These are phyloP conservation scores for Urophycis tenuis DNA, from an alignment of 2,797 vertebrate species.

Conservation along the genomic window DNA sequence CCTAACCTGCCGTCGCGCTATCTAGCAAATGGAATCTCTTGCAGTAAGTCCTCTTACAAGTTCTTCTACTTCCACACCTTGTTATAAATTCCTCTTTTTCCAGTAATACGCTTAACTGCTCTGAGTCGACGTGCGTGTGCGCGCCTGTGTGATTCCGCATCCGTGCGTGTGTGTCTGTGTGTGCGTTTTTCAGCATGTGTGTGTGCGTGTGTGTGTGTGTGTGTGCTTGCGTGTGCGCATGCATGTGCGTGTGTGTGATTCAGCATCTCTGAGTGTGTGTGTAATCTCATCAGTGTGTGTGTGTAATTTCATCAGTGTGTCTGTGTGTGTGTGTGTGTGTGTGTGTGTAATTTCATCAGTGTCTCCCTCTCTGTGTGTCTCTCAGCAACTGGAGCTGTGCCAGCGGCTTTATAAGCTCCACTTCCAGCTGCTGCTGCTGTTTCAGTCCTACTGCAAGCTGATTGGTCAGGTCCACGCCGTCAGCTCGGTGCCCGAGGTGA, in stretches of 20 bases:
- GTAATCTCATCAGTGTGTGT: background rate
- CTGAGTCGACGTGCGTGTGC: conserved; percentile 13
- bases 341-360: conserved; percentile 3
- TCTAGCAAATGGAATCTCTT: conserved; percentile 99
- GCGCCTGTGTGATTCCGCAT: too few species aligned
- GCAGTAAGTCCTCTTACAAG: conserved; percentile 89
- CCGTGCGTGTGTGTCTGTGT: conserved; percentile 7
- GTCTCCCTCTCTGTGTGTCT: conserved; percentile 42
- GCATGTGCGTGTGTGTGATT: conserved; percentile 21
- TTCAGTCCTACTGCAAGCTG: conserved; percentile 98
- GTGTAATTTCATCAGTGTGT: conserved; percentile 6
- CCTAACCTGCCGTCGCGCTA: conserved; percentile 94
- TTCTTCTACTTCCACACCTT: conserved; percentile 49
- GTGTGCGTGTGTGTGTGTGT: conserved; percentile 3
- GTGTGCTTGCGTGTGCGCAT: background rate
- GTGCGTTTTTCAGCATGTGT: background rate
- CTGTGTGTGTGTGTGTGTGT: background rate
- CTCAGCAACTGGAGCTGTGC: conserved; percentile 96
- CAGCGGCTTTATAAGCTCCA: conserved; percentile 97
- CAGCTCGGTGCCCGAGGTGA: conserved; percentile 94
- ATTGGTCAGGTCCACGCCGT: conserved; percentile 95
- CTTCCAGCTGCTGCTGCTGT: conserved; percentile 96
- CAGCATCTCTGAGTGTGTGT: background rate
- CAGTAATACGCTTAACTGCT: background rate
- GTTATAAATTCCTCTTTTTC: conserved; percentile 11